Base-by-base conservation (phyloP, 2,113 vertebrate genomes). In the Aspidoscelis tigris region DNA sequence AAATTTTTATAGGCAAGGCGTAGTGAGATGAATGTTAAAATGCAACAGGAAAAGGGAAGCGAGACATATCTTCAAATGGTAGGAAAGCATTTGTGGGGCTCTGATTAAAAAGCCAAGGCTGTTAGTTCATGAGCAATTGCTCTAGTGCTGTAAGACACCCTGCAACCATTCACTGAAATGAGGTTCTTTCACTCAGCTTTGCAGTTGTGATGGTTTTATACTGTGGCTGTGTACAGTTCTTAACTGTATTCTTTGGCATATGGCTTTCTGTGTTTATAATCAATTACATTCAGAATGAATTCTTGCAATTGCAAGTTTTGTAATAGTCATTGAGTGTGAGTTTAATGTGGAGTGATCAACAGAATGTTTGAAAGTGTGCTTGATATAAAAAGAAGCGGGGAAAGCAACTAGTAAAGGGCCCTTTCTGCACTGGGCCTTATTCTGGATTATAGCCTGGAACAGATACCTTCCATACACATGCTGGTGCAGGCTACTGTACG, bases 1-100 rank as follows among this genome's bases (percentile, higher is more conserved):
- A 96, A 95, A 96, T 95, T 95, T 96, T 94, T 96, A 95, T 94
- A 95, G 94, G 95, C 93, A 96, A 96, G 95, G 94, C 71, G 55
- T 86, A 91, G 93, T 94, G 94, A 95, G 92, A 91, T 92, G 95
- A 96, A 96, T 96, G 90, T 86, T 96, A 96, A 96, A 95, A 89
- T 16, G 90, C 87, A 92, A 89, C 91, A 90, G 86, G 89, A 90
- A 93, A 89, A 53, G 90, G 91, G 88, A 64, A 88, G 85, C 84
- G 68, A 58, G 87, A 92, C 88, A 84, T 84, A 91, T 90, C 89
- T 92, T 87, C 80, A 84, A 83, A 90, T 47, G 80, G 90, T 87
- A 90, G 86, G 89, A 84, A 91, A 86, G 86, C 84, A 58, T 94
- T 91, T 90, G 53, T 92, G 90, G 91, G 87, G 91, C 86, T 84